Percentiles rank a stretch among this genome's conserved stretches.
Conservation (phyloP, 2,113 vertebrate genomes). For the Siniperca knerii region DNA sequence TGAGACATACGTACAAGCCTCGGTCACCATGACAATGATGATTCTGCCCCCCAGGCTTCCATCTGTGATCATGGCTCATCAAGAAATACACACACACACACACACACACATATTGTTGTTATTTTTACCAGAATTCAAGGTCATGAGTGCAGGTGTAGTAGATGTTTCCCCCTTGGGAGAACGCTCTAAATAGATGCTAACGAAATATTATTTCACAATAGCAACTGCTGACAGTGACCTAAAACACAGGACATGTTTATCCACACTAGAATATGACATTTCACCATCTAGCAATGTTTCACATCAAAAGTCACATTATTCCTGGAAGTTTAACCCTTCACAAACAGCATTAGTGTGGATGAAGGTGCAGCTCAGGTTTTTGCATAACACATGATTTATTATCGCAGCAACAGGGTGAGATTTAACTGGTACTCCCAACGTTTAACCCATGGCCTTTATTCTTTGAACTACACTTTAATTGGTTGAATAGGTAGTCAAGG, state of each 20-base stretch:
- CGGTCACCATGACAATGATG: conserved; percentile 26
- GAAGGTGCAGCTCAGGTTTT: conserved; percentile 27
- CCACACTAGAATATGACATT: background rate
- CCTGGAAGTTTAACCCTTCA: background rate
- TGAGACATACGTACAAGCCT: background rate
- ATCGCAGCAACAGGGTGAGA: conserved; percentile 11
- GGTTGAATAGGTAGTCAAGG: background rate
- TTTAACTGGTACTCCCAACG: conserved; percentile 3
- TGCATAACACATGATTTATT: conserved; percentile 50
- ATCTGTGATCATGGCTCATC: conserved; percentile 61
- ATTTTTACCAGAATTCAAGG: conserved; percentile 55
- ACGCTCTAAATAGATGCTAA: conserved; percentile 50
- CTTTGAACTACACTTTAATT: background rate
- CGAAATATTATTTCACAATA: conserved; percentile 33
- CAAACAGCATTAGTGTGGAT: background rate
- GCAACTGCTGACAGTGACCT: conserved; percentile 24
- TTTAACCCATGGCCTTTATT: conserved; percentile 12
- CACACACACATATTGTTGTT: conserved; percentile 17
- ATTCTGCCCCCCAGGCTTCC: conserved; percentile 42
- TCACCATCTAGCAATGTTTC: background rate
- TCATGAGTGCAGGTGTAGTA: conserved; percentile 56
- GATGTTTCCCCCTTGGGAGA: conserved; percentile 15
- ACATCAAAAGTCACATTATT: conserved; percentile 1
- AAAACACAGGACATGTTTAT: background rate
- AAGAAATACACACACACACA: background rate